Evolutionary conservation across 2,888 invertebrate genomes (phyloP), one percentile per base, ranked within the genome.

Genomic region (Amblyteles armatorius): DNA sequence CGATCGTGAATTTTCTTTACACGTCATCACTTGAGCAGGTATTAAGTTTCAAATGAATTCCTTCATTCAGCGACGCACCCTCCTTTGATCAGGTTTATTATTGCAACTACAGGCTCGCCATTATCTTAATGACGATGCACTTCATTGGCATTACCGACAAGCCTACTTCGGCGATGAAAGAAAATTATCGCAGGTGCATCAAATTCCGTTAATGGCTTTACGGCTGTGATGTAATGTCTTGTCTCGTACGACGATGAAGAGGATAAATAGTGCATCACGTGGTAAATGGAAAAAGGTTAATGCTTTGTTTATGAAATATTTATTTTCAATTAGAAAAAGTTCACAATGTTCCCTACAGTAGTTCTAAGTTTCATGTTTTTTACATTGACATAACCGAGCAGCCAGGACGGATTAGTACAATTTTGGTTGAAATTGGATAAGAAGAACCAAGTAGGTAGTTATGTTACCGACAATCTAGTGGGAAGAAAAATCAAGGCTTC

Each of bases 361-460:
- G 40, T 40, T 9, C 40, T 40, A 11, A 40, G 40, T 1, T 11
- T 11, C 9, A 36, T 2, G 0, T 40, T 11, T 40, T 9, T 40
- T 6, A 40, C 11, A 2, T 2, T 2, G 40, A 40, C 5, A 0
- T 11, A 40, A 11, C 40, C 11, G 11, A 9, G 11, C 11, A 4
- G 44, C 16, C 16, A 22, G 16, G 2, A 40, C 5, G n/a, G 29
- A 13, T 29, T 3, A 57, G 4, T 79, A 50, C 57, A 80, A 26
- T 19, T 74, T 44, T 13, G 86, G 79, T 77, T 89, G 79, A 71
- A 91, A 90, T 78, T 91, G 90, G n/a, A 91, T 80, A 22, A 90
- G 86, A 81, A 91, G 90, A n/a, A 91, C 87, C 71, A 90, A 81
- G 22, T 90, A 90, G 3, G 90, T 88, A 0, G 83, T 83, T 60